Percentiles rank a stretch among this genome's conserved stretches.
These are phyloP conservation scores for Musca vetustissima DNA, from an alignment of 1,140 invertebrate species.

Conservation along the genomic window DNA sequence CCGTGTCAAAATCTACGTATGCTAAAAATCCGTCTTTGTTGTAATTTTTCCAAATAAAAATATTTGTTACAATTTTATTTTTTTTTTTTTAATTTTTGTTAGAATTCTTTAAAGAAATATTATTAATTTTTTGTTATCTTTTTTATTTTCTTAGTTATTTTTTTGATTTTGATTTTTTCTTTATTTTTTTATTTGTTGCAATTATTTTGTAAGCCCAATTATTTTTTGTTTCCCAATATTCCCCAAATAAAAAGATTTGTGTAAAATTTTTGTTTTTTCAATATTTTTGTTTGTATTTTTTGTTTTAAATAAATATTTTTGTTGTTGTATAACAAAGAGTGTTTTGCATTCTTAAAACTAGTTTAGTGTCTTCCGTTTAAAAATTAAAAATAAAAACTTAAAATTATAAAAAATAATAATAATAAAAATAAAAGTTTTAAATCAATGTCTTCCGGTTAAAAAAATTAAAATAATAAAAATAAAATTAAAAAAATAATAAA, in stretches of 20 bases:
- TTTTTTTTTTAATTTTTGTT: too few relatives aligned
- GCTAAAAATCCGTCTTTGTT: too few relatives aligned
- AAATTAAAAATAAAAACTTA: neutral
- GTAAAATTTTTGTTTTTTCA: conserved; percentile 8
- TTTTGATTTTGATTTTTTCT: too few relatives aligned
- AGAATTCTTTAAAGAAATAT: too few relatives aligned
- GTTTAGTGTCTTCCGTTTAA: conserved; percentile 17
- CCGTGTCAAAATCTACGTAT: too few relatives aligned
- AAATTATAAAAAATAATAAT: conserved; percentile 1
- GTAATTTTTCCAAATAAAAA: too few relatives aligned
- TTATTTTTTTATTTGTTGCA: too few relatives aligned
- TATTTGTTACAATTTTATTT: too few relatives aligned
- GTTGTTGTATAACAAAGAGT: conserved; percentile 30
- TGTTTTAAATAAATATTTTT: conserved; percentile 17
- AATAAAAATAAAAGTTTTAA: conserved; percentile 38
- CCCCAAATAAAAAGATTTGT: conserved; percentile 10
- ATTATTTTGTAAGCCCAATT: neutral
- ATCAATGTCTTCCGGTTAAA: conserved; percentile 51
- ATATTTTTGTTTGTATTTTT: conserved; percentile 32
- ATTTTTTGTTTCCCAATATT: neutral
- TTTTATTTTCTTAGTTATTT: too few relatives aligned
- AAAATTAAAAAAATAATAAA: neutral
- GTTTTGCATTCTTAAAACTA: conserved; percentile 15
- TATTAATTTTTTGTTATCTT: too few relatives aligned
- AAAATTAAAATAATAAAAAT: neutral